Base-by-base conservation (phyloP, 2,888 invertebrate genomes). In the Leptinotarsa peninsularis region DNA sequence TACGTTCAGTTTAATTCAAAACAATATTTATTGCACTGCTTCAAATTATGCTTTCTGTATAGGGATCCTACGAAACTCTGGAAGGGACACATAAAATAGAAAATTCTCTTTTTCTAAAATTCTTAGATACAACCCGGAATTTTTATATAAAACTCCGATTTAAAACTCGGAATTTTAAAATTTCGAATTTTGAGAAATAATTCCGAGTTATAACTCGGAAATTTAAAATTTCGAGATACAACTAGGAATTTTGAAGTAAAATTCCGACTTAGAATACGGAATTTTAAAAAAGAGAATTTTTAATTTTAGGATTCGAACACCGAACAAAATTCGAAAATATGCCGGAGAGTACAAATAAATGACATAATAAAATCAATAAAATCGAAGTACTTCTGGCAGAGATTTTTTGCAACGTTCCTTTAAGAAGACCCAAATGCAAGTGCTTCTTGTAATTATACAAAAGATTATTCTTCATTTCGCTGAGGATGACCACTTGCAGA, bases 321-420 rank as follows among this genome's bases (percentile, higher is more conserved):
- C 50, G 15, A 50, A 50, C 15, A 50, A 50, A 50, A 50, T 50
- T 50, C 50, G 15, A 15, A 50, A 50, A 50, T 50, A 50, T 50
- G 2, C 15, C 15, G 50, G 50, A 50, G 50, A 50, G 50, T 17
- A 50, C 50, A 50, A 50, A 50, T 15, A 15, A 50, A 50, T 50
- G 50, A 50, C 50, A 50, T 17, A 50, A 50, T 50, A 50, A 50
- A 50, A 50, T 50, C 50, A 50, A 50, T 17, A 50, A 50, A 50
- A 58, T 58, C 18, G 21, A 58, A 58, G 18, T 58, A 58, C 58
- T 18, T 58, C 58, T 58, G 58, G 14, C 58, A 58, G 58, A 58
- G 10, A 58, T 23, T 23, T 58, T 50, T n/a, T 58, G 15, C 23
- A 58, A 58, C 58, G 58, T 58, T 18, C 13, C 10, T 10, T 58